phyloP scores from a whole-genome alignment of 2,797 vertebrate species.

The Pampus argenteus region DNA sequence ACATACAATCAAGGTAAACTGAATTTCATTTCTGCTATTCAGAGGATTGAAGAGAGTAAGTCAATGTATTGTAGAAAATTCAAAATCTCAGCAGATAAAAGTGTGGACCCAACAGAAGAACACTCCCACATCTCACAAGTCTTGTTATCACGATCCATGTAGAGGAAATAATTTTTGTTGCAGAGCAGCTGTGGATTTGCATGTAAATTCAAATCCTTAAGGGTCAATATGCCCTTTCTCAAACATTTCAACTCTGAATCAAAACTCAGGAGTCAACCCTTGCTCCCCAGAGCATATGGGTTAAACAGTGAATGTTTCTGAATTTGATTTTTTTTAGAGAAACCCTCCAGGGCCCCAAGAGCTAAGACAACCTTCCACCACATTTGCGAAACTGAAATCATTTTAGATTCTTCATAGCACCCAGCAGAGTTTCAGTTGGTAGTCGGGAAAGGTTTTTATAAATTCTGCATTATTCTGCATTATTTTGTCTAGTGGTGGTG shows the following conservation, averaged over 20 bases:
- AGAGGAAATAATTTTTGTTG: slow-evolving; percentile 69
- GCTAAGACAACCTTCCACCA: slow-evolving; percentile 48
- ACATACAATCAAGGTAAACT: slow-evolving; percentile 5
- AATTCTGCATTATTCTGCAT: slow-evolving; percentile 65
- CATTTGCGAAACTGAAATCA: slow-evolving; percentile 57
- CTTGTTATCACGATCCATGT: slow-evolving; percentile 69
- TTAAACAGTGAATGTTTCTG: slow-evolving; percentile 64
- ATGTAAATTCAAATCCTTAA: slow-evolving; percentile 74
- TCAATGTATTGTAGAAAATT: background rate
- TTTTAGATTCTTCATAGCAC: slow-evolving; percentile 43
- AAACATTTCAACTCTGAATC: slow-evolving; percentile 69
- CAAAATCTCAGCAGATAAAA: background rate
- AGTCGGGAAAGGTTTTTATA: slow-evolving; percentile 57
- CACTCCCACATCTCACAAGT: slow-evolving; percentile 54
- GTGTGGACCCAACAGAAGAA: slow-evolving; percentile 54
- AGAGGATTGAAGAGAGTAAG: slow-evolving; percentile 8
- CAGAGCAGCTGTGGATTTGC: slow-evolving; percentile 74
- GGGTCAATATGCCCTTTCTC: slow-evolving; percentile 63
- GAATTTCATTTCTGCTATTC: slow-evolving; percentile 22
- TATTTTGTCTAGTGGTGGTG: background rate
- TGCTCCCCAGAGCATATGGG: slow-evolving; percentile 37
- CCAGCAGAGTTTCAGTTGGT: slow-evolving; percentile 46
- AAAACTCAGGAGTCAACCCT: slow-evolving; percentile 50
- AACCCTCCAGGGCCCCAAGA: slow-evolving; percentile 48
- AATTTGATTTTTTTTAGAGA: slow-evolving; percentile 58